These are phyloP conservation scores for Scaptodrosophila lebanonensis DNA, from an alignment of 1,140 invertebrate genomes.

Conservation along the genomic window DNA sequence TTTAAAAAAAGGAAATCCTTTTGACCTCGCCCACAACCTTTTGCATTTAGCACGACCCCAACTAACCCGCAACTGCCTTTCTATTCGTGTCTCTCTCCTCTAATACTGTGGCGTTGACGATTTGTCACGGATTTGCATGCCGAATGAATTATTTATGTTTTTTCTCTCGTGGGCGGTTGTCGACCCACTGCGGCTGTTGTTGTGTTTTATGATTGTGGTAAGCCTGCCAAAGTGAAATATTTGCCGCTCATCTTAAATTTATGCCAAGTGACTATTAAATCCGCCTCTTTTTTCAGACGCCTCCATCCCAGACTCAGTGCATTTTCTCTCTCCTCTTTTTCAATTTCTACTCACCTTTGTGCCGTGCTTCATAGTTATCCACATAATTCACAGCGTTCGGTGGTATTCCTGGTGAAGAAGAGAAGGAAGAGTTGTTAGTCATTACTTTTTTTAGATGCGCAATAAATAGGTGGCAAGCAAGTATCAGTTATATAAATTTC, in stretches of 20 bases:
- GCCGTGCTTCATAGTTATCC: constrained; percentile 64
- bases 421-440: too few relatives aligned
- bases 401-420: constrained; percentile 58
- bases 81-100: constrained; percentile 17
- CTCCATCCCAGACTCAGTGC: too few relatives aligned
- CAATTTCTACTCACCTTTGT: constrained; percentile 62
- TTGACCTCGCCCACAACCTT: constrained; percentile 29
- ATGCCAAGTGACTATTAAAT: constrained; percentile 75
- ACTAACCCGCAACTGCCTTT: not conserved
- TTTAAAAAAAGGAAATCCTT: constrained; percentile 10
- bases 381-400: constrained; percentile 74
- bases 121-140: constrained; percentile 71
- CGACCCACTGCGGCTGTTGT: constrained; percentile 3
- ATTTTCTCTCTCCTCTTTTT: constrained; percentile 20
- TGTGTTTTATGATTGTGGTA: constrained; percentile 34
- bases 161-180: constrained; percentile 21
- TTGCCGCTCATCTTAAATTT: constrained; percentile 68
- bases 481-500: too few relatives aligned
- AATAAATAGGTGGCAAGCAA: too few relatives aligned
- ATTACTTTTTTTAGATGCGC: too few relatives aligned
- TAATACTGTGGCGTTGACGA: constrained; percentile 64
- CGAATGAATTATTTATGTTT: constrained; percentile 70
- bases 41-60: not conserved
- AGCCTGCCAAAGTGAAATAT: constrained; percentile 52
- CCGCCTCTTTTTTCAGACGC: constrained; percentile 26